Percentiles rank a stretch among this genome's conserved stretches.
These are phyloP conservation scores for Drosophila dives DNA, from an alignment of 2,888 invertebrate genomes.

Conservation along the genomic window DNA sequence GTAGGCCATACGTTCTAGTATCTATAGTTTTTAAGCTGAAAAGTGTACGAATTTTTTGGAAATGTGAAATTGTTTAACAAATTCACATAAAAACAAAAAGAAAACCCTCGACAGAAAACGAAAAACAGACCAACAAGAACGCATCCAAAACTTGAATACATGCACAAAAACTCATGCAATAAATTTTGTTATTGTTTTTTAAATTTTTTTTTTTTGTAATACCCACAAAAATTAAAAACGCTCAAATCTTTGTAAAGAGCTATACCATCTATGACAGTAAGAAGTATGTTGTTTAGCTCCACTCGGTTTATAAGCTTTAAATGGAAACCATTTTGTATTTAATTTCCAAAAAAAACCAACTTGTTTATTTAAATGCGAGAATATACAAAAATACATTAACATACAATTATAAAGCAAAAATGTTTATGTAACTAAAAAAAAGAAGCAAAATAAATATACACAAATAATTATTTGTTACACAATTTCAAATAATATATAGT, in stretches of 20 bases:
- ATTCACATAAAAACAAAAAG: conserved; percentile 54
- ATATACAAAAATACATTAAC: conserved; percentile 21
- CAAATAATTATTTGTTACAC: conserved; percentile 26
- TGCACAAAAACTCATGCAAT: conserved; percentile 57
- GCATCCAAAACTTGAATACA: conserved; percentile 38
- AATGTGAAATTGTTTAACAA: conserved; percentile 80
- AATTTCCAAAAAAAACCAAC: conserved; percentile 16
- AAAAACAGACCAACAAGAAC: conserved; percentile 30
- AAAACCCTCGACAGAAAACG: conserved; percentile 20
- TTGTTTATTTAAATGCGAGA: conserved; percentile 18
- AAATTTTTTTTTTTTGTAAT: conserved; percentile 20
- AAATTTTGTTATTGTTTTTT: conserved; percentile 31
- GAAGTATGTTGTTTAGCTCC: conserved; percentile 23
- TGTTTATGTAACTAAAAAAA: conserved; percentile 20
- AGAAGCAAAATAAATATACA: conserved; percentile 27
- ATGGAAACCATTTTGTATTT: conserved; percentile 42
- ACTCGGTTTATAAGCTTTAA: conserved; percentile 44
- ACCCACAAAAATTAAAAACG: conserved; percentile 17
- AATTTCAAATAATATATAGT: conserved; percentile 20
- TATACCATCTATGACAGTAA: conserved; percentile 26
- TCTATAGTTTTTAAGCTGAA: conserved; percentile 71
- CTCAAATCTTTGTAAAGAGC: conserved; percentile 46
- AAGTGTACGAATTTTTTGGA: conserved; percentile 76
- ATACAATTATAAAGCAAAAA: conserved; percentile 19
- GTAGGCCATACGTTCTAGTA: conserved; percentile 80